Conservation (phyloP, 2,888 invertebrate species). For the Plebejus anna region DNA sequence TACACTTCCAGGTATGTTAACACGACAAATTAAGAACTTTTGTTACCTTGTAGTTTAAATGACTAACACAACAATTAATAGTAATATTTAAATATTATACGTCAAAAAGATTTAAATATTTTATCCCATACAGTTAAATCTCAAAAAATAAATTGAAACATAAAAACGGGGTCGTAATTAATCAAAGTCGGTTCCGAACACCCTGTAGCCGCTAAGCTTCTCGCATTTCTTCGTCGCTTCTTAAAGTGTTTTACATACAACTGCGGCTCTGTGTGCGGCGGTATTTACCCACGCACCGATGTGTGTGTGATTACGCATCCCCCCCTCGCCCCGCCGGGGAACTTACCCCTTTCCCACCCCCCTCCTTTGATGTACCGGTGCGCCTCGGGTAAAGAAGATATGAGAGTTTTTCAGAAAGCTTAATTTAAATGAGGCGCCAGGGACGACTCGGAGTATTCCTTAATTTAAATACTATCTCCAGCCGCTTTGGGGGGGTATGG, state of each 20-base stretch:
- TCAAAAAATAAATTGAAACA: conserved; percentile 10
- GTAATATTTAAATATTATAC: too few species aligned
- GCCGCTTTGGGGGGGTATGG: conserved; percentile 52
- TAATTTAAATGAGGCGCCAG: conserved; percentile 77
- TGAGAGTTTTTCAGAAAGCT: conserved; percentile 79
- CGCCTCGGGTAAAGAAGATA: conserved; percentile 77
- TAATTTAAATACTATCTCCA: conserved; percentile 76
- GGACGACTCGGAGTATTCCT: conserved; percentile 74
- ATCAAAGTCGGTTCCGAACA: conserved; percentile 43
- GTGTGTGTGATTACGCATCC: conserved; percentile 77
- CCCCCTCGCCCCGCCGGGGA: conserved; percentile 56
- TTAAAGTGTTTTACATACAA: conserved; percentile 80
- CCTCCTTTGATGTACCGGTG: conserved; percentile 72
- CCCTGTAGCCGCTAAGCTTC: conserved; percentile 72
- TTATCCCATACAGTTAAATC: neutral
- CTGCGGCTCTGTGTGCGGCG: conserved; percentile 63
- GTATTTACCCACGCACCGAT: conserved; percentile 74
- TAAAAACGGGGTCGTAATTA: conserved; percentile 22
- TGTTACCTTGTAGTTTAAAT: too few species aligned
- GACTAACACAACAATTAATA: too few species aligned
- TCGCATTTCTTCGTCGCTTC: conserved; percentile 80
- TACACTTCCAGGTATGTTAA: too few species aligned
- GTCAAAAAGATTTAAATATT: too few species aligned
- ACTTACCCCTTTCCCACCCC: conserved; percentile 63
- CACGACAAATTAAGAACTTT: too few species aligned